Conservation (phyloP, 1,140 invertebrate genomes). For the Drosophila funebris region DNA sequence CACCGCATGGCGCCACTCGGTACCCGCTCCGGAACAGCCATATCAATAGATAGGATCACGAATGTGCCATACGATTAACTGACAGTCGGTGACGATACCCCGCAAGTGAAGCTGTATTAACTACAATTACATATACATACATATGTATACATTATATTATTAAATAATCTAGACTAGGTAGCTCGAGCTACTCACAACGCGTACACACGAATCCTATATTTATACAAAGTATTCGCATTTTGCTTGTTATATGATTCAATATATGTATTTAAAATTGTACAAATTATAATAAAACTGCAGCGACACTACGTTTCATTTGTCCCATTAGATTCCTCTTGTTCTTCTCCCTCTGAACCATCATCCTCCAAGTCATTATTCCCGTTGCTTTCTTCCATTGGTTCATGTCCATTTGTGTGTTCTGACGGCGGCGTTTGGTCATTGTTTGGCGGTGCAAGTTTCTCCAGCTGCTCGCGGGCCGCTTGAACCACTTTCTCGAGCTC, state of each 20-base stretch:
- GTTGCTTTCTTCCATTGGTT: conserved; percentile 23
- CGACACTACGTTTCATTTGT: conserved; percentile 22
- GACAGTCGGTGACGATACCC: conserved; percentile 41
- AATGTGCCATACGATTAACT: conserved; percentile 74
- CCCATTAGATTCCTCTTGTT: background rate
- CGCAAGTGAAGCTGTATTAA: conserved; percentile 58
- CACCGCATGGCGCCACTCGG: conserved; percentile 14
- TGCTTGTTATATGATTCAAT: conserved; percentile 72
- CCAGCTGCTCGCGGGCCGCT: conserved; percentile 45
- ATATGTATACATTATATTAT: conserved; percentile 41
- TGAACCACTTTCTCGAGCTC: conserved; percentile 73
- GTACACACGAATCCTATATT: conserved; percentile 71
- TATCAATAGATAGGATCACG: conserved; percentile 59
- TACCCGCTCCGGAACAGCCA: conserved; percentile 8
- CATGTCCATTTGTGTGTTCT: conserved; percentile 61
- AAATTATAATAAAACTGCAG: conserved; percentile 46
- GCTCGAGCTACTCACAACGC: conserved; percentile 21
- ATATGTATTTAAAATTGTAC: conserved; percentile 74
- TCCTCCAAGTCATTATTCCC: conserved; percentile 9
- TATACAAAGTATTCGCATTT: conserved; percentile 78
- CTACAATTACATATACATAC: conserved; percentile 59
- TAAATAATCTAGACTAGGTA: conserved; percentile 17
- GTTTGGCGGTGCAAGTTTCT: conserved; percentile 31
- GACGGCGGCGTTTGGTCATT: conserved; percentile 2
- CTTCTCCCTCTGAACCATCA: background rate